Evolutionary conservation across 2,797 vertebrate species (phyloP).

Genomic region (Austrolebias charrua): DNA sequence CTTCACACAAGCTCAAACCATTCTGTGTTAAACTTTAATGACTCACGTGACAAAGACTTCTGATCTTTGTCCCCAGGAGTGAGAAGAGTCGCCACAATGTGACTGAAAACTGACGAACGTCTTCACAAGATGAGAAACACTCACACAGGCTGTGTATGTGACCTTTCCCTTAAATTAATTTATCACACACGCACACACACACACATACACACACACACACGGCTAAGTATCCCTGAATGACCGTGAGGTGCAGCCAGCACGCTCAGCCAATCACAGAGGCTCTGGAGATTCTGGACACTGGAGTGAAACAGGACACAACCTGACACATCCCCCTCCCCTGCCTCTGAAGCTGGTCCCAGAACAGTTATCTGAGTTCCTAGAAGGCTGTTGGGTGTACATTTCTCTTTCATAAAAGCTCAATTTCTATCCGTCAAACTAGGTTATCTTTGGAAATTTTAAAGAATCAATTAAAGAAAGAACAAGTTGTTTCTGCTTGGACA

Average conservation of each 20-base stretch:
- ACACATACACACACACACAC: conserved; percentile 1
- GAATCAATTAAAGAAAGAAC: too few species aligned
- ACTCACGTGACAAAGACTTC: conserved; percentile 3
- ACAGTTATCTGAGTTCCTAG: conserved; percentile 20
- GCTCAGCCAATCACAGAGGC: conserved; percentile 34
- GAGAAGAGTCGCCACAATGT: background rate
- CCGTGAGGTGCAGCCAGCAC: conserved; percentile 15
- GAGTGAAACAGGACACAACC: conserved; percentile 24
- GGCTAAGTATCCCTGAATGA: conserved; percentile 47
- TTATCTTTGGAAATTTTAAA: too few species aligned
- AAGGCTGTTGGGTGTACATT: conserved; percentile 24
- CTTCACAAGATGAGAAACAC: conserved; percentile 4
- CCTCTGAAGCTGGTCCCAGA: background rate
- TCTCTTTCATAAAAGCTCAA: background rate
- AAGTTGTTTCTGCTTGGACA: too few species aligned
- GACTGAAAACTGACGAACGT: conserved; percentile 3
- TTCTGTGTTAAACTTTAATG: conserved; percentile 6
- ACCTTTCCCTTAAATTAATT: conserved; percentile 34
- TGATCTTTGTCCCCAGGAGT: conserved; percentile 11
- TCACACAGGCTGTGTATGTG: conserved; percentile 12
- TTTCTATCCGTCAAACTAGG: background rate
- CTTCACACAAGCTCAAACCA: background rate
- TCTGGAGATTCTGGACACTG: background rate
- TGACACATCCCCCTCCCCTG: background rate
- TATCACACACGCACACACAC: conserved; percentile 2